Conservation (phyloP, 2,797 vertebrate genomes). For the Argyrosomus regius region DNA sequence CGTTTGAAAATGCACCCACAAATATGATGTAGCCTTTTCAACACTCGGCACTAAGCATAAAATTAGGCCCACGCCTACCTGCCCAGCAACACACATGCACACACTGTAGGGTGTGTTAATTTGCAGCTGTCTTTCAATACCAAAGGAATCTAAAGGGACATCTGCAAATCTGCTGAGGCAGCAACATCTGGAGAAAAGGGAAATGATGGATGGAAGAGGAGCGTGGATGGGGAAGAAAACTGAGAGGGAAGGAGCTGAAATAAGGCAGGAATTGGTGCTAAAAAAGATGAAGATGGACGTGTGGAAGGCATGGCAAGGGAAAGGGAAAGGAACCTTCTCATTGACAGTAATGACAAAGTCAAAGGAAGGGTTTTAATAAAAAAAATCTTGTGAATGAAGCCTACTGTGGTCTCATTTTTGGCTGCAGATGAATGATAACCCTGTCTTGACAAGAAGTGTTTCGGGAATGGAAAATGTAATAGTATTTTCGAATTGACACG, state of each 20-base stretch:
- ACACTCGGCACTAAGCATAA: not conserved
- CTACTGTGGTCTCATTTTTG: constrained; percentile 9
- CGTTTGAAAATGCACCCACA: not conserved
- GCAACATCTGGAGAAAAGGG: constrained; percentile 28
- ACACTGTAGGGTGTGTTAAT: constrained; percentile 1
- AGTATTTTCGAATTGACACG: not conserved
- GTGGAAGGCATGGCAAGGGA: constrained; percentile 4
- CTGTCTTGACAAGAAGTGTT: constrained; percentile 7
- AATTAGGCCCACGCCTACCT: too few species aligned
- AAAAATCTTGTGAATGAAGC: constrained; percentile 12
- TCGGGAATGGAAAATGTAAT: constrained; percentile 28
- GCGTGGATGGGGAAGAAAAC: not conserved
- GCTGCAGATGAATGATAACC: constrained; percentile 20
- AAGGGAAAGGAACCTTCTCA: not conserved
- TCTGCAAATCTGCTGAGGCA: constrained; percentile 48
- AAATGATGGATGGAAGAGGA: constrained; percentile 31
- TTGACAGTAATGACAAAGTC: constrained; percentile 8
- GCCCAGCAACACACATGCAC: not conserved
- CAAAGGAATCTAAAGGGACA: constrained; percentile 14
- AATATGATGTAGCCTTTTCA: not conserved
- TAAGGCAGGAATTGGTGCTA: not conserved
- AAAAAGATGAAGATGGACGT: not conserved
- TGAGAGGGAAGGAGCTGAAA: not conserved
- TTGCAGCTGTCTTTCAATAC: constrained; percentile 31
- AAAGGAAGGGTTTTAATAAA: constrained; percentile 1